Percentiles rank a stretch among this genome's conserved stretches.
Evolutionary conservation across 2,888 invertebrate genomes (phyloP).

Genomic region (Apamea sordens): DNA sequence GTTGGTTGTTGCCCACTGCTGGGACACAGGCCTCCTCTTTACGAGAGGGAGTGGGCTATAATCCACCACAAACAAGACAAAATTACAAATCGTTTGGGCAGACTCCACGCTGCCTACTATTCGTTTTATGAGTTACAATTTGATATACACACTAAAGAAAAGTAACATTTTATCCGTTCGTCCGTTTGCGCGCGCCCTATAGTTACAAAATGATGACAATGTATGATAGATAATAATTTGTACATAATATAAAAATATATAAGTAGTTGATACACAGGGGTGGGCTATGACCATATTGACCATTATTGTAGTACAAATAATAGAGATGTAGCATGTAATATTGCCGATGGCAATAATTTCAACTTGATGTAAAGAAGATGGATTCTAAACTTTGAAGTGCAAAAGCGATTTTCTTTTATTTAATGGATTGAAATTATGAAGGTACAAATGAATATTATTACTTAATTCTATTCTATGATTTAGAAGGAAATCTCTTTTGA

Average conservation of each 20-base stretch:
- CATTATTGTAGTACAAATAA: conserved; percentile 38
- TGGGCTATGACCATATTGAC: conserved; percentile 34
- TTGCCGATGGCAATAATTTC: not conserved
- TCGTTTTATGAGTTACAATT: conserved; percentile 45
- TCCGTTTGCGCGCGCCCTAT: not conserved
- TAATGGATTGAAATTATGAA: not conserved
- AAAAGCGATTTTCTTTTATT: conserved; percentile 10
- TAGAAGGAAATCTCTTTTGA: conserved; percentile 18
- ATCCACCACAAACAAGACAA: not conserved
- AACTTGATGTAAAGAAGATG: conserved; percentile 11
- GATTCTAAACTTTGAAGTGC: not conserved
- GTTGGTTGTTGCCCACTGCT: no score
- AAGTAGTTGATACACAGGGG: conserved; percentile 32
- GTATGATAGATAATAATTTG: conserved; percentile 45
- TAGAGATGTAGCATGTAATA: conserved; percentile 6
- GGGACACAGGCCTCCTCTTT: no score
- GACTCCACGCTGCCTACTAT: not conserved
- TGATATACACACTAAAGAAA: conserved; percentile 50
- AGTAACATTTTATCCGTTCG: conserved; percentile 1
- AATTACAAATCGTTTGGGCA: not conserved
- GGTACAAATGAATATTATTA: conserved; percentile 4
- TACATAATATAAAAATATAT: conserved; percentile 46
- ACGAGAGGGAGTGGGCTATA: no score
- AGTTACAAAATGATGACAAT: conserved; percentile 10
- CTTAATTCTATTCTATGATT: not conserved